phyloP scores from a whole-genome alignment of 1,140 invertebrate species.

The Drosophila dunni region DNA sequence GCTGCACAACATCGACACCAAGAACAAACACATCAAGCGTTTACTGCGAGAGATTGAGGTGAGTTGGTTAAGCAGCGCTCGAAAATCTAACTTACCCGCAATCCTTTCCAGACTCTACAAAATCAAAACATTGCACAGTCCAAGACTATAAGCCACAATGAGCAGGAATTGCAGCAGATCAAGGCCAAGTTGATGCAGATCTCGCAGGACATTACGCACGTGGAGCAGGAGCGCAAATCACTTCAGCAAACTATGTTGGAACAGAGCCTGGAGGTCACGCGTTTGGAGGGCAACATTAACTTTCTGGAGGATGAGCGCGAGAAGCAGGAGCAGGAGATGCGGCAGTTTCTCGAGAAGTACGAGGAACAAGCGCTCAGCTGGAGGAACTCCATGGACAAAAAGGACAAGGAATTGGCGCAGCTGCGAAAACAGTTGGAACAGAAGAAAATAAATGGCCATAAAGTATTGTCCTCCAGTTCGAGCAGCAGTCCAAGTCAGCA shows the following conservation, averaged over 20 bases:
- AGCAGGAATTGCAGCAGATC: slow-evolving; percentile 65
- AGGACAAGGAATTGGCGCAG: slow-evolving; percentile 67
- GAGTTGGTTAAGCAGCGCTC: neutral
- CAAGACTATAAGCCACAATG: slow-evolving; percentile 71
- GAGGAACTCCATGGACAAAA: slow-evolving; percentile 64
- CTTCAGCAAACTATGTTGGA: slow-evolving; percentile 58
- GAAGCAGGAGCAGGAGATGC: slow-evolving; percentile 74
- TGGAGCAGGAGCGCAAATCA: slow-evolving; percentile 66
- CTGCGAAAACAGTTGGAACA: slow-evolving; percentile 45
- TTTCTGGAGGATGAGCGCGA: slow-evolving; percentile 77
- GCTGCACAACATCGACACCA: slow-evolving; percentile 77
- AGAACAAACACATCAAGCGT: slow-evolving; percentile 84
- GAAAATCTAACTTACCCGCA: neutral
- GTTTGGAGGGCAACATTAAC: slow-evolving; percentile 73
- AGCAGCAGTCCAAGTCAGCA: slow-evolving; percentile 41
- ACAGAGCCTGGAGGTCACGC: slow-evolving; percentile 60
- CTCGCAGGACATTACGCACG: slow-evolving; percentile 60
- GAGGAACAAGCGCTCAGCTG: slow-evolving; percentile 66
- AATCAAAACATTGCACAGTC: slow-evolving; percentile 77
- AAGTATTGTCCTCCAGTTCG: slow-evolving; percentile 18
- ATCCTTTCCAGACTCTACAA: slow-evolving; percentile 63
- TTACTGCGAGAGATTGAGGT: slow-evolving; percentile 81
- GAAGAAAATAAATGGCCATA: slow-evolving; percentile 4
- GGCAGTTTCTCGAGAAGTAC: slow-evolving; percentile 69
- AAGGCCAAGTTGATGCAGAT: slow-evolving; percentile 62